Evolutionary conservation across 2,113 vertebrate genomes (phyloP), one percentile per base, ranked within the genome.

Genomic region (Chrysemys picta): DNA sequence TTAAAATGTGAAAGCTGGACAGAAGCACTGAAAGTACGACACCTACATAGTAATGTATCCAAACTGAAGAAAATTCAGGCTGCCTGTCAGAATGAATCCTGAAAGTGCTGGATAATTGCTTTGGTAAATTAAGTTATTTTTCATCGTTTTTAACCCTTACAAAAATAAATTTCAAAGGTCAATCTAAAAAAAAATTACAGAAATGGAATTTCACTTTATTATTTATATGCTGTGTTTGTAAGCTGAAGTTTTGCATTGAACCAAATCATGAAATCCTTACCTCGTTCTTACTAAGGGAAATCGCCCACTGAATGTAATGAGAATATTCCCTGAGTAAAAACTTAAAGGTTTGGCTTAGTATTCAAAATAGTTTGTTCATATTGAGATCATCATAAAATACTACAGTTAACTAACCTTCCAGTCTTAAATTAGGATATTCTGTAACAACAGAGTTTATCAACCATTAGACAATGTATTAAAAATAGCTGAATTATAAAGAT

Each of bases 61-160:
- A 94, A 91, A 90, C 91, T 86, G 94, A 62, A 97, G 89, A 93
- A 98, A 97, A 94, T 88, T n/a, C 80, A 91, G 89, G 85, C 95
- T 80, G 87, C 91, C 95, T 84, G 81, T 96, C 82, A 94, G 95
- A 85, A 88, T 83, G 85, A 95, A 95, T 82, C 80, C 79, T 11
- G 47, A 88, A 90, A 80, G 92, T 11, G 84, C 17, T 78, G 50
- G 72, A 93, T 52, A 72, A 89, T 17, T 84, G 53, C 56, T 92
- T 85, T 49, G 90, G 79, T 59, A 96, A 95, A 88, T 50, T 24
- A 90, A 92, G 53, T 81, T 87, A 24, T 88, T 93, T 92, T 50
- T 83, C 92, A 79, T 35, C 89, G 31, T 95, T 57, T 85, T 97
- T 93, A 90, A 89, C 76, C 84, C 62, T 31, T 85, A 86, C 59